Evolutionary conservation across 2,113 vertebrate genomes (phyloP).

Genomic region (Limnothrissa miodon): DNA sequence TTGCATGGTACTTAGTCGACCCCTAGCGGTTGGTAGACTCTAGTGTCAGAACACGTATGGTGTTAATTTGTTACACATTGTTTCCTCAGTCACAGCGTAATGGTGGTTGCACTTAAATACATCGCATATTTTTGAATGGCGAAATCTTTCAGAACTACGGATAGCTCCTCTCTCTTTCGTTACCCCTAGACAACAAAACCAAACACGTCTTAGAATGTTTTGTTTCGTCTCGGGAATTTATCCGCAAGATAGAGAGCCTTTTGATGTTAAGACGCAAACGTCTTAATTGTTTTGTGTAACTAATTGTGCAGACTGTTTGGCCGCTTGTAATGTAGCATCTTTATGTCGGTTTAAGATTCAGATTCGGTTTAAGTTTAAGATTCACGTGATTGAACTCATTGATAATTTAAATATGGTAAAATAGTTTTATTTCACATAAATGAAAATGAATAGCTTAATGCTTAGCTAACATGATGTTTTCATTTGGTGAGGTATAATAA

Average conservation of each 20-base stretch:
- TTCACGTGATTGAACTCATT: background rate
- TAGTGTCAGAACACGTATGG: background rate
- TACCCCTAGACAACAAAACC: background rate
- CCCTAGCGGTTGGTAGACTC: background rate
- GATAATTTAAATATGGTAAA: background rate
- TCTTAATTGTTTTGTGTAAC: background rate
- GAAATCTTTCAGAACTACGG: conserved; percentile 62
- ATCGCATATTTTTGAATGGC: conserved; percentile 24
- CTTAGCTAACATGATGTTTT: background rate
- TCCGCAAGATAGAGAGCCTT: background rate
- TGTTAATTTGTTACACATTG: background rate
- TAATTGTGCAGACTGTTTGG: background rate
- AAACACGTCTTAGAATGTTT: background rate
- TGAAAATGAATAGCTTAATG: background rate
- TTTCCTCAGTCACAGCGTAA: background rate
- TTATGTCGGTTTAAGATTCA: background rate
- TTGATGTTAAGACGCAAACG: background rate
- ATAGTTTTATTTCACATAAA: background rate
- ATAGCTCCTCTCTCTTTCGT: conserved; percentile 46
- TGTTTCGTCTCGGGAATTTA: background rate
- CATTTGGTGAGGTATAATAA: background rate
- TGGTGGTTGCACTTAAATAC: background rate
- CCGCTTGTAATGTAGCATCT: background rate
- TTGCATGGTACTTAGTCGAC: background rate
- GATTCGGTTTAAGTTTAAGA: background rate